Percentiles rank a stretch among this genome's conserved stretches.
phyloP scores from a whole-genome alignment of 2,888 invertebrate genomes.

The Microplitis deprimator region DNA sequence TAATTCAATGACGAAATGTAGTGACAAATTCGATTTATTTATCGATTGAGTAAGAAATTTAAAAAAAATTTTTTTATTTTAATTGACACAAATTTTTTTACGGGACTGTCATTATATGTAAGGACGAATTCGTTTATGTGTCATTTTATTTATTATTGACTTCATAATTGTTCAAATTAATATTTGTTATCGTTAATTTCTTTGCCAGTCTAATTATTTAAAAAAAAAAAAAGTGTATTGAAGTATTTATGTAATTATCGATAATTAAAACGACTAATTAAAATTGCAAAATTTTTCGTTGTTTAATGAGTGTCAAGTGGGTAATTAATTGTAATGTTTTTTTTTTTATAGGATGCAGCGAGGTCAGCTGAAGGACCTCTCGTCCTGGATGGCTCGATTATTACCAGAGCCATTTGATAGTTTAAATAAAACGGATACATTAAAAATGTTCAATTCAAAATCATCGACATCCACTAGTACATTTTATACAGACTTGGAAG shows the following conservation, averaged over 20 bases:
- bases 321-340: slow-evolving; percentile 19
- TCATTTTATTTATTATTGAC: not conserved
- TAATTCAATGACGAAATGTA: not conserved
- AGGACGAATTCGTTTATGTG: not conserved
- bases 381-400: slow-evolving; percentile 64
- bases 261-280: too few relatives aligned
- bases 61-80: not conserved
- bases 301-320: not conserved
- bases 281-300: too few relatives aligned
- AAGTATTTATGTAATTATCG: too few relatives aligned
- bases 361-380: slow-evolving; percentile 65
- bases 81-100: not conserved
- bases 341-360: slow-evolving; percentile 63
- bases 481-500: slow-evolving; percentile 66
- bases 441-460: slow-evolving; percentile 69
- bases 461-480: slow-evolving; percentile 62
- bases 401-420: slow-evolving; percentile 62
- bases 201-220: not conserved
- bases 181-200: too few relatives aligned
- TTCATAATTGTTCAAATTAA: not conserved
- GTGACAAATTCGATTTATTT: not conserved
- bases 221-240: not conserved
- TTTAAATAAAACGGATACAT: slow-evolving; percentile 51
- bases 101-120: not conserved
- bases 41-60: slow-evolving; percentile 10